These are phyloP conservation scores for Hydrolagus colliei DNA, from an alignment of 2,797 vertebrate species.

Conservation along the genomic window DNA sequence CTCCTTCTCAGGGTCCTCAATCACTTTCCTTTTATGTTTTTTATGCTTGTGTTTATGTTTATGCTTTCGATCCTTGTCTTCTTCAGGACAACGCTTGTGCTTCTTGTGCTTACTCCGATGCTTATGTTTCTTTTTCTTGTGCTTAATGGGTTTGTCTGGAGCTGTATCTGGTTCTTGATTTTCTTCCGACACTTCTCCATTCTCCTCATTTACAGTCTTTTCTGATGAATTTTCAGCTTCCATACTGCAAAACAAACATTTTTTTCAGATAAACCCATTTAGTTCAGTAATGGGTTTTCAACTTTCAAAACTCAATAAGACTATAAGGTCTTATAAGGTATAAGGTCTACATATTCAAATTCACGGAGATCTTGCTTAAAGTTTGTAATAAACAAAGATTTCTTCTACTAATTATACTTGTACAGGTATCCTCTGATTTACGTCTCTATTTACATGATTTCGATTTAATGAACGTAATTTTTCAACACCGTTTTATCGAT, in stretches of 20 bases:
- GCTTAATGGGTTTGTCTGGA: slow-evolving; percentile 70
- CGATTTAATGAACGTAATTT: too few species aligned
- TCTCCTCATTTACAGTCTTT: slow-evolving; percentile 85
- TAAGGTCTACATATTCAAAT: too few species aligned
- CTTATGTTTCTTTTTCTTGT: slow-evolving; percentile 99
- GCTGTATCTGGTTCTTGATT: slow-evolving; percentile 51
- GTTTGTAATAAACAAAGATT: too few species aligned
- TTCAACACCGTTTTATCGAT: too few species aligned
- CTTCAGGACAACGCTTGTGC: slow-evolving; percentile 87
- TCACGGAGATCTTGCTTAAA: too few species aligned
- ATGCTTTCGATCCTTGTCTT: slow-evolving; percentile 89
- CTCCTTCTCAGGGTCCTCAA: slow-evolving; percentile 54
- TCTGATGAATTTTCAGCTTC: slow-evolving; percentile 78
- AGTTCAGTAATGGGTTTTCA: slow-evolving; percentile 32
- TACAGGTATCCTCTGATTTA: too few species aligned
- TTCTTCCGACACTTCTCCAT: slow-evolving; percentile 83
- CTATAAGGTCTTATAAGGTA: too few species aligned
- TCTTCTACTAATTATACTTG: too few species aligned
- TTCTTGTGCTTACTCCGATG: slow-evolving; percentile 98
- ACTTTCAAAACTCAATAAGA: background rate
- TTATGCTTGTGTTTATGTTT: slow-evolving; percentile 95
- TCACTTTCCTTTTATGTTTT: slow-evolving; percentile 91
- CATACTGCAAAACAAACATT: slow-evolving; percentile 55
- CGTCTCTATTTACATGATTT: too few species aligned
- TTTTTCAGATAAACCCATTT: background rate